Base-by-base conservation (phyloP, 2,113 vertebrate species). In the Pogonocichla stellata region DNA sequence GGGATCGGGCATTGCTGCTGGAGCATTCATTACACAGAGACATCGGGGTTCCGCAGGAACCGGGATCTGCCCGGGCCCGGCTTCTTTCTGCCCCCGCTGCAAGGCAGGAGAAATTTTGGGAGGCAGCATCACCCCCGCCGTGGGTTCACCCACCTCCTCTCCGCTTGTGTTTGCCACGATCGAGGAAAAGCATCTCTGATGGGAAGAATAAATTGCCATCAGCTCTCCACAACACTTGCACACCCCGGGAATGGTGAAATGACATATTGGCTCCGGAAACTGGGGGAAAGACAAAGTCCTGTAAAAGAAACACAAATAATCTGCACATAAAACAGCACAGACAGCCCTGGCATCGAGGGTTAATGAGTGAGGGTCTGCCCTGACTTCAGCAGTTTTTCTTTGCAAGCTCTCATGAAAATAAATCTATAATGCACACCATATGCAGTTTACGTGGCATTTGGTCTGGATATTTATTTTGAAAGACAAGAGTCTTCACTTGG, bases 361-460 rank as follows among this genome's bases (percentile, higher is more conserved):
- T 53, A n/a, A n/a, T 1, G 33, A 62, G 51, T 5, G 56, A 88
- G 56, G 90, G 83, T 80, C 95, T 94, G 61, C 73, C 83, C 75
- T 47, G 82, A 62, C 88, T 82, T 75, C 85, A 86, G 88, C 75
- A 88, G 51, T 50, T 92, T 95, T 71, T 50, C 72, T 84, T 71
- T 79, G 82, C 31, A 34, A 80, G 66, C 16, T 65, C 14, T 65
- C 50, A 8, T 17, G 60, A 74, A 95, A 88, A 86, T 61, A 61
- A 70, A 72, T 66, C 60, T 19, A 33, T 79, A 95, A 93, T 25
- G n/a, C 56, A 56, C 56, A 92, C 75, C 86, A 78, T 25, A 42
- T 48, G 80, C 56, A 26, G 2, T 50, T 86, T 42, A 40, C 2
- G 5, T 48, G 54, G 20, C 65, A 67, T 48, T 83, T 19, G 2